These are phyloP conservation scores for Dendroctonus valens DNA, from an alignment of 1,140 invertebrate species.

Conservation along the genomic window DNA sequence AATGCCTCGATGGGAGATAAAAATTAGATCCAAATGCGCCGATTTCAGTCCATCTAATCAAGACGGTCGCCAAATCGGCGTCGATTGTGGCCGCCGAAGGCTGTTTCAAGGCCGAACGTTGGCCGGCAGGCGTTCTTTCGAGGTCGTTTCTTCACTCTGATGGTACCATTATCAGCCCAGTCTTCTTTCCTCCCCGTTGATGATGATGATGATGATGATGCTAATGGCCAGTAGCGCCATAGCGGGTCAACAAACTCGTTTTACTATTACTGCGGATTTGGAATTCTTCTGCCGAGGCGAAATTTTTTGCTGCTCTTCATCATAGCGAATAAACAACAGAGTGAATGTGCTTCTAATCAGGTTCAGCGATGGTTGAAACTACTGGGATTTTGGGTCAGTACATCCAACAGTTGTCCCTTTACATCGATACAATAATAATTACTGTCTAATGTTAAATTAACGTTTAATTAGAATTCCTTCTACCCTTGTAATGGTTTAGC, in stretches of 20 bases:
- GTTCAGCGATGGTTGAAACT: too few species aligned
- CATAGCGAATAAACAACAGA: not conserved
- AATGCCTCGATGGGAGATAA: not conserved
- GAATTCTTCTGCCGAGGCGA: not conserved
- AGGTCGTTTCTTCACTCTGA: slow-evolving; percentile 40
- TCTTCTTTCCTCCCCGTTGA: slow-evolving; percentile 23
- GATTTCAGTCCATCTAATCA: slow-evolving; percentile 23
- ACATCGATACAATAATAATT: too few species aligned
- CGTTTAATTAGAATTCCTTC: too few species aligned
- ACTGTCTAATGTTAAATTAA: too few species aligned
- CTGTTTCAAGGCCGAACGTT: slow-evolving; percentile 49
- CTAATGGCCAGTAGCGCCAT: slow-evolving; percentile 28
- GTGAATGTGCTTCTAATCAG: too few species aligned
- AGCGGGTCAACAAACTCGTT: slow-evolving; percentile 18
- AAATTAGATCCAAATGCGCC: not conserved
- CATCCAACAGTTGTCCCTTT: too few species aligned
- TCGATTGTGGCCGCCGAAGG: slow-evolving; percentile 40
- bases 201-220: slow-evolving; percentile 17
- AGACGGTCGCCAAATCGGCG: slow-evolving; percentile 27
- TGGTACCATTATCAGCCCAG: slow-evolving; percentile 26
- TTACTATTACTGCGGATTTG: slow-evolving; percentile 9
- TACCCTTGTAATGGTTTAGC: too few species aligned
- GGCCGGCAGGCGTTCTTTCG: slow-evolving; percentile 38
- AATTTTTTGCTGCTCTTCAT: not conserved
- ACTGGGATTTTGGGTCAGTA: too few species aligned